A percentile compares a stretch with the other conserved stretches of the same genome.
Evolutionary conservation across 2,113 vertebrate genomes (phyloP).

Genomic region (Strigops habroptila): DNA sequence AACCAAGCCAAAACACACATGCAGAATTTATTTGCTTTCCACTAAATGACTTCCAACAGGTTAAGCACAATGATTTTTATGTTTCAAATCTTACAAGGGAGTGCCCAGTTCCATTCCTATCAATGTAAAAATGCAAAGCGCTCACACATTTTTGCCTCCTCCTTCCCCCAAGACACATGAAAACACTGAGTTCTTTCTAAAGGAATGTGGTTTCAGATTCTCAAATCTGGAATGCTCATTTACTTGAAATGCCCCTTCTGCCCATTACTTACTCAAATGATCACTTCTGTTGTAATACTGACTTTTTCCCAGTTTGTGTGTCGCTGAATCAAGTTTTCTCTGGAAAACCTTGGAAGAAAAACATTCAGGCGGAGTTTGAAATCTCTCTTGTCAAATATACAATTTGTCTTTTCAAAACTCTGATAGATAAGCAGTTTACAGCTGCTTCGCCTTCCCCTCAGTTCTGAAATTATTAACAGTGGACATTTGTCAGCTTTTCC

Average conservation of each 20-base stretch:
- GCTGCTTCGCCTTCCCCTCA: fast-evolving
- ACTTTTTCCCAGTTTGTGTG: neutral
- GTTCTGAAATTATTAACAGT: neutral
- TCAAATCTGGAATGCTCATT: neutral
- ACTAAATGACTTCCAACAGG: neutral
- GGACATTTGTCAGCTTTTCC: neutral
- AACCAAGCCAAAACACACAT: neutral
- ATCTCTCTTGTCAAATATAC: neutral
- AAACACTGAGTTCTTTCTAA: neutral
- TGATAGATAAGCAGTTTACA: neutral
- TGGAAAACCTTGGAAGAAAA: constrained; percentile 50
- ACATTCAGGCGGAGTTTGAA: neutral
- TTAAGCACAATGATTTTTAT: neutral
- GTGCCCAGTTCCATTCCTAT: neutral
- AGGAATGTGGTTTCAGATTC: neutral
- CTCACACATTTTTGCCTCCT: neutral
- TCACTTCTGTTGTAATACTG: neutral
- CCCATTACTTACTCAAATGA: constrained; percentile 44
- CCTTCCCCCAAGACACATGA: neutral
- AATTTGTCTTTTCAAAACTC: neutral
- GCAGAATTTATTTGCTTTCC: neutral
- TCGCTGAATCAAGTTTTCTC: neutral
- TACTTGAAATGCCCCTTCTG: neutral
- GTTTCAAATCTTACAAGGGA: neutral
- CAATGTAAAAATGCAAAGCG: neutral